These are phyloP conservation scores for Sesamia inferens DNA, from an alignment of 2,888 invertebrate species.

Conservation along the genomic window DNA sequence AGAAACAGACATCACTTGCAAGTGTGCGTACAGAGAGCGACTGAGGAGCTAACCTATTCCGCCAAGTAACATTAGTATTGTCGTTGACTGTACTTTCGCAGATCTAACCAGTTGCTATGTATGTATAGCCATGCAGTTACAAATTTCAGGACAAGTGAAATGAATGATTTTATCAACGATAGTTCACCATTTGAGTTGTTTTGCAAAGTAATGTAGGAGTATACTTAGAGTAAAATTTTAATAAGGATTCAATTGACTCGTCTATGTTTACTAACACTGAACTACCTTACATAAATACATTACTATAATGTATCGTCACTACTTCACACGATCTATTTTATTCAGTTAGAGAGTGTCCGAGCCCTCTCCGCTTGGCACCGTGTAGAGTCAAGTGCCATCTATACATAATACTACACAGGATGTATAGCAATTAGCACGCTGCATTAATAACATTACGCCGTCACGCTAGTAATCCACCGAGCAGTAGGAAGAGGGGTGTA, in stretches of 20 bases:
- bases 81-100: neutral
- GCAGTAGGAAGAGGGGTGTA: slow-evolving; percentile 24
- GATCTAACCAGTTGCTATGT: neutral
- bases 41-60: neutral
- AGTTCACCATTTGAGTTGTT: neutral
- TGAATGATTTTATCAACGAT: neutral
- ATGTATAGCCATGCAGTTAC: neutral
- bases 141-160: neutral
- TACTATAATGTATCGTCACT: too few relatives aligned
- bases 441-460: slow-evolving; percentile 25
- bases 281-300: too few relatives aligned
- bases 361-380: neutral
- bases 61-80: neutral
- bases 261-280: too few relatives aligned
- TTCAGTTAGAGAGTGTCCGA: too few relatives aligned
- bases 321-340: too few relatives aligned
- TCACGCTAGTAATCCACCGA: slow-evolving; percentile 25
- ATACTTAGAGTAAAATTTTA: too few relatives aligned
- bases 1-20: too few relatives aligned
- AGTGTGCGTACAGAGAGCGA: neutral
- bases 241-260: too few relatives aligned
- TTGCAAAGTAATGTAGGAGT: neutral
- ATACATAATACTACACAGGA: neutral
- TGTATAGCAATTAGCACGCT: slow-evolving; percentile 1
- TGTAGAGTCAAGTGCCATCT: neutral